Base-by-base conservation (phyloP, 1,140 invertebrate species). In the Saccostrea glomerata region DNA sequence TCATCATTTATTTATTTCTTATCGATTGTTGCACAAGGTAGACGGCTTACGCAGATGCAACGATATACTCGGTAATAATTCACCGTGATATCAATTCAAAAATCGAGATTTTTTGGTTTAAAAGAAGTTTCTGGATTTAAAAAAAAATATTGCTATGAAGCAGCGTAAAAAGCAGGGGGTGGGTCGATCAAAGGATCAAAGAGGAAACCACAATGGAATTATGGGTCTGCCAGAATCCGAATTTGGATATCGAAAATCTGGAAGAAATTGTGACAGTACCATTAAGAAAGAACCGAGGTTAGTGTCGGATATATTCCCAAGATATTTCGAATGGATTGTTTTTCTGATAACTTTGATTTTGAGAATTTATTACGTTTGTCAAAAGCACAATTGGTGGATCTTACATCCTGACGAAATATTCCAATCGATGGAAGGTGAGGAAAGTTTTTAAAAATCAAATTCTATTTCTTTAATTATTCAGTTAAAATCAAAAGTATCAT, bases 341-440 rank as follows among this genome's bases (percentile, higher is more conserved):
- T 91, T 92, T 87, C 7, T 89, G 11, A 15, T 93, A 4, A 92
- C 91, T 20, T 63, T 92, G 54, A 47, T 66, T 0, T 13, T 92
- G 23, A 87, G 94, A 58, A 82, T 92, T 55, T 9, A 70, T 40
- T 94, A 94, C 73, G 92, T 93, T 5, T 77, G 83, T 5, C 56
- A 92, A 30, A 89, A 89, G 11, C 56, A 88, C 40, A 92, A 93
- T 30, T 92, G 92, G 92, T 94, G 93, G 93, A 92, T 94, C 47
- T 60, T 94, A 54, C 94, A 94, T 87, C 94, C 94, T 0, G 93
- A 94, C 87, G 94, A 94, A 85, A 90, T 94, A n/a, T 94, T 91
- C 55, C 93, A 94, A 82, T 89, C 92, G 0, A 73, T 93, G n/a
- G 94, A 94, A 93, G 92, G 94, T 94, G 88, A 85, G 88, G 82